Conservation (phyloP, 2,888 invertebrate genomes). For the Lottia gigantea region DNA sequence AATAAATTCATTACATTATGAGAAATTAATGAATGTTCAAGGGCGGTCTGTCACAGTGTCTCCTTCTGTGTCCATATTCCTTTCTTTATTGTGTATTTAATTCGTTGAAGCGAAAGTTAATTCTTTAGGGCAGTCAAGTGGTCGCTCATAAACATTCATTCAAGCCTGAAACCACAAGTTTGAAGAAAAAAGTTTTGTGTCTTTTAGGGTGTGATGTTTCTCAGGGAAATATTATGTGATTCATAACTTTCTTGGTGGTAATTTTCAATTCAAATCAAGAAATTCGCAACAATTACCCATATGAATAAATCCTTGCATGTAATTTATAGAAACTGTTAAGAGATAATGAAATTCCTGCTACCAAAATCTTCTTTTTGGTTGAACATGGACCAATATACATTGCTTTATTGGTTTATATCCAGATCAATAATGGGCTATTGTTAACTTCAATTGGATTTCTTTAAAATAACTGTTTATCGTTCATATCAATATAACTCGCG, state of each 20-base stretch:
- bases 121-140: neutral
- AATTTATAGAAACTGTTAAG: too few species aligned
- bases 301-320: too few species aligned
- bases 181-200: too few species aligned
- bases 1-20: constrained; percentile 8
- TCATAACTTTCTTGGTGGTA: too few species aligned
- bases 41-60: constrained; percentile 4
- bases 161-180: too few species aligned
- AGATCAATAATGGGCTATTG: neutral
- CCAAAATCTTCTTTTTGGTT: too few species aligned
- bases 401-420: neutral
- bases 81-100: neutral
- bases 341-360: too few species aligned
- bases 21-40: constrained; percentile 2
- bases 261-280: too few species aligned
- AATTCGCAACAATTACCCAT: too few species aligned
- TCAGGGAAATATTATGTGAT: too few species aligned
- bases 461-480: constrained; percentile 7
- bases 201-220: too few species aligned
- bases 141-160: neutral
- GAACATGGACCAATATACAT: neutral
- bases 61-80: neutral
- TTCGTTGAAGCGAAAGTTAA: neutral
- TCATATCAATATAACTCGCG: constrained; percentile 2
- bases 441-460: constrained; percentile 6